Conservation (phyloP, 2,888 invertebrate species). For the Zaprionus bogoriensis region DNA sequence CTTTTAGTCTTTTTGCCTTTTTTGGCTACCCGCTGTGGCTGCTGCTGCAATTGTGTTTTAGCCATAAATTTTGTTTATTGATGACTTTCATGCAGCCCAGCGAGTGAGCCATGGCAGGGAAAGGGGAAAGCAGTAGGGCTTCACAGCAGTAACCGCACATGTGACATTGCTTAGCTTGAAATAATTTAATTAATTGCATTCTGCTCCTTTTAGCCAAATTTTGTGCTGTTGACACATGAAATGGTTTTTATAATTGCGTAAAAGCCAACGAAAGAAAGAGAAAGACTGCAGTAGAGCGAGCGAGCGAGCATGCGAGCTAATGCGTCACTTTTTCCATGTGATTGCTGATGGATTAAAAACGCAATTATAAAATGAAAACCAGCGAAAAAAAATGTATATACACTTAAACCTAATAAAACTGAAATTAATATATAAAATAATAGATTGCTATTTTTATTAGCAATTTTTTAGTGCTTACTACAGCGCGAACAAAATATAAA, state of each 20-base stretch:
- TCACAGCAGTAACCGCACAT: conserved; percentile 20
- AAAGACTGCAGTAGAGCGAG: not conserved
- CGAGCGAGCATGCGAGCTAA: not conserved
- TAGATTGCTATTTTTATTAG: not conserved
- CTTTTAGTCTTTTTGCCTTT: conserved; percentile 9
- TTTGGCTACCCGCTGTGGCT: conserved; percentile 18
- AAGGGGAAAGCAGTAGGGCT: not conserved
- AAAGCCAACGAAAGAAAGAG: not conserved
- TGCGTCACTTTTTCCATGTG: too few relatives aligned
- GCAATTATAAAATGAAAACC: not conserved
- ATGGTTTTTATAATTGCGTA: conserved; percentile 57
- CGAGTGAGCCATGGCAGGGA: not conserved
- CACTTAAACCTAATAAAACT: too few relatives aligned
- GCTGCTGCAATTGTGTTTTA: conserved; percentile 45
- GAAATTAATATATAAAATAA: too few relatives aligned
- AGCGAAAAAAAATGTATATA: not conserved
- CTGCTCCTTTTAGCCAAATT: conserved; percentile 40
- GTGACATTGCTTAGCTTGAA: conserved; percentile 49
- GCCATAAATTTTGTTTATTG: conserved; percentile 70
- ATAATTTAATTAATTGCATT: conserved; percentile 66
- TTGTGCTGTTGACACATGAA: conserved; percentile 47
- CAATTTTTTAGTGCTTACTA: not conserved
- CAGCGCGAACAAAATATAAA: not conserved
- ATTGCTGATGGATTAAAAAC: not conserved
- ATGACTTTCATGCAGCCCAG: conserved; percentile 47